phyloP scores from a whole-genome alignment of 2,888 invertebrate genomes.

The Axea sp. region DNA sequence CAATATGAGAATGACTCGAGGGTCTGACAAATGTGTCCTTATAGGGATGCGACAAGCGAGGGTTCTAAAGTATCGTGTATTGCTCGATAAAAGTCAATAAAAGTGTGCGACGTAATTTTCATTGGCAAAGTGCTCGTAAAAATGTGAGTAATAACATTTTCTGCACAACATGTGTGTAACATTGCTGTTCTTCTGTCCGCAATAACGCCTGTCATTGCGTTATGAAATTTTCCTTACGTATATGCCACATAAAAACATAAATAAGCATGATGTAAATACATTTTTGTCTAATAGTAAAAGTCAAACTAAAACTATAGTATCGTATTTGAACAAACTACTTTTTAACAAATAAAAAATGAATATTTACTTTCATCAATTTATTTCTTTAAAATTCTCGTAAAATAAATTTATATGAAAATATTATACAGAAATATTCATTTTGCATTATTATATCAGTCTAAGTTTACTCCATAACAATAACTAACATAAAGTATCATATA shows the following conservation, averaged over 20 bases:
- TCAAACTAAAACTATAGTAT: too few species aligned
- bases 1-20: constrained; percentile 53
- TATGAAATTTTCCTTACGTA: constrained; percentile 23
- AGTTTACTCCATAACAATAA: too few species aligned
- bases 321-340: too few species aligned
- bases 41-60: constrained; percentile 52
- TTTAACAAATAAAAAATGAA: too few species aligned
- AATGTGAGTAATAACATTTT: constrained; percentile 65
- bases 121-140: constrained; percentile 72
- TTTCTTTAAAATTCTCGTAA: too few species aligned
- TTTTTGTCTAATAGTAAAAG: too few species aligned
- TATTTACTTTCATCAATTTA: too few species aligned
- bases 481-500: too few species aligned
- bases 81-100: constrained; percentile 71
- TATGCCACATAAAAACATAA: constrained; percentile 17
- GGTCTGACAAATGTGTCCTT: constrained; percentile 55
- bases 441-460: too few species aligned
- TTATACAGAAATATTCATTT: too few species aligned
- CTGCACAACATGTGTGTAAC: constrained; percentile 49
- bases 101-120: constrained; percentile 73
- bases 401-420: too few species aligned
- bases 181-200: constrained; percentile 45
- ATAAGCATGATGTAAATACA: constrained; percentile 6
- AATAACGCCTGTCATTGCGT: constrained; percentile 39
- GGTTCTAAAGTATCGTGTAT: constrained; percentile 60